These are phyloP conservation scores for Typhlichthys subterraneus DNA, from an alignment of 2,797 vertebrate genomes.

Conservation along the genomic window DNA sequence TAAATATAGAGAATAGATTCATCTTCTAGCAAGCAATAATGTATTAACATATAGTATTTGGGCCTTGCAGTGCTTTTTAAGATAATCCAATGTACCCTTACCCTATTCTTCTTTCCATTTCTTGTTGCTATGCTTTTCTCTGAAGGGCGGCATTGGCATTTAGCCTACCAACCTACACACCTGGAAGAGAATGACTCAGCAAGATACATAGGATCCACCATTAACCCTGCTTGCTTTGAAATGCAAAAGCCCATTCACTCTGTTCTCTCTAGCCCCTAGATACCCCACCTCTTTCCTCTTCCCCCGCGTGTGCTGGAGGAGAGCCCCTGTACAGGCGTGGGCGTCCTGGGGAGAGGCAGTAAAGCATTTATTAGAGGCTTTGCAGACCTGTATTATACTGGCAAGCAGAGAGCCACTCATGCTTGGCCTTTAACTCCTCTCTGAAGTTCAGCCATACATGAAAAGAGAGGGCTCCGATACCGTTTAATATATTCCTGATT, in stretches of 20 bases:
- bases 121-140: neutral
- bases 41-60: too few relatives aligned
- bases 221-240: conserved; percentile 62
- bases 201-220: conserved; percentile 46
- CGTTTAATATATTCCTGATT: conserved; percentile 75
- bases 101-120: too few relatives aligned
- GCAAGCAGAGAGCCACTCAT: conserved; percentile 89
- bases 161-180: conserved; percentile 57
- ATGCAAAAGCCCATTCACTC: conserved; percentile 53
- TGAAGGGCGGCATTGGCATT: conserved; percentile 40
- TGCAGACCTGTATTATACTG: conserved; percentile 93
- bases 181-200: conserved; percentile 46
- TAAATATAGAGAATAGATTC: too few relatives aligned
- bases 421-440: conserved; percentile 97
- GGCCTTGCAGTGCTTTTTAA: neutral
- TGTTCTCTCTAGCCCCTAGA: conserved; percentile 35
- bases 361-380: conserved; percentile 96
- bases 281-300: conserved; percentile 55
- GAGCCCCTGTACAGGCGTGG: conserved; percentile 79
- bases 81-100: too few relatives aligned
- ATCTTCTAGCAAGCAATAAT: too few relatives aligned
- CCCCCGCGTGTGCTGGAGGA: conserved; percentile 55
- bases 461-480: conserved; percentile 64
- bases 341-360: conserved; percentile 89
- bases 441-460: conserved; percentile 89